Evolutionary conservation across 2,888 invertebrate genomes (phyloP), one percentile per base, ranked within the genome.

Genomic region (Tanypteryx hageni): DNA sequence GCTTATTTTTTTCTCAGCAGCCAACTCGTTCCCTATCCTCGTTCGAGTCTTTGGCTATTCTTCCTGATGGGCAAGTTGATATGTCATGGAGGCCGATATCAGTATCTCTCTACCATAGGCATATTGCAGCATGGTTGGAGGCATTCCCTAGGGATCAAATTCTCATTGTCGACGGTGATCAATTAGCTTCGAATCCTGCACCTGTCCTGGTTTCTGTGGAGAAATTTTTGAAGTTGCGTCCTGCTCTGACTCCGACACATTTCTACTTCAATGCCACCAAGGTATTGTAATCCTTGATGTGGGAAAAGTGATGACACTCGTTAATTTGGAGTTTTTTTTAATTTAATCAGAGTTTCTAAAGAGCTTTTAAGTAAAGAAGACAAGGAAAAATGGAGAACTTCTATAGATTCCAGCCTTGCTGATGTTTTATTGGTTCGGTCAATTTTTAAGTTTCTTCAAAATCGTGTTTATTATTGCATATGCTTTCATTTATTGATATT

Each of bases 181-280:
- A 97, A 93, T 96, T 99, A 93, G 98, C 99, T 94, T 97, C 97
- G 94, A 98, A 99, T 94, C 99, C 99, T 0, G 97, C 98, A 92
- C 97, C 97, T 0, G 98, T 99, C 95, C 95, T 99, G 92, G 97
- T 97, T 94, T 97, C 97, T 94, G 98, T 99, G 94, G 99, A 99
- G 95, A 96, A 96, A 93, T 99, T 99, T 95, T 96, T 99, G 81
- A 98, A 97, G 93, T 95, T 98, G 93, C 96, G 96, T 92, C 96
- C 96, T 14, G 95, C 96, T 92, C 97, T 98, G 93, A 97, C 97
- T 92, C 96, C 97, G 94, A 98, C 98, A 95, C 98, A 99, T 95
- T 98, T 99, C 95, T 99, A 99, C 95, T 99, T 98, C 96, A 99
- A 99, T 95, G 97, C 98, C 95, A 99, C 98, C 22, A 99, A 99